Evolutionary conservation across 2,888 invertebrate species (phyloP), one percentile per base, ranked within the genome.

Genomic region (Mechanitis mazaeus): DNA sequence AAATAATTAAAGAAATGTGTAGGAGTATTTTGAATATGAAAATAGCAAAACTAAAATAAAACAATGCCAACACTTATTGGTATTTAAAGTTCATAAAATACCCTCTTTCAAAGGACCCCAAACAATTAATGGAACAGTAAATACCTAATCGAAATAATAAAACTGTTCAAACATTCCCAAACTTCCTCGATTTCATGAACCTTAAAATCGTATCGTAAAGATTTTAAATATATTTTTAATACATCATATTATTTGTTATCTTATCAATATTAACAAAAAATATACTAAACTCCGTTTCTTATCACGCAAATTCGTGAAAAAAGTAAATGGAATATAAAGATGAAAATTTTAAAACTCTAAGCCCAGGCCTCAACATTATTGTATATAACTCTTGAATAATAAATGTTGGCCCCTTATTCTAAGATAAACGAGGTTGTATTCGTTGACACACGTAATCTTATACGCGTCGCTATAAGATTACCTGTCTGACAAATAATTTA

Each of bases 371-470:
- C 31, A 31, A 31, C 9, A 3, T 63, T 55, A 47, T 50, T 47
- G 47, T 59, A 46, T 33, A 31, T 61, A 38, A 7, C 46, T 11
- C 33, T 47, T 45, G 47, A 46, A 57, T 61, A 42, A 64, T 64
- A 57, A 57, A 61, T 59, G 54, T 59, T 38, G 45, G 56, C 55
- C 56, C 65, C 68, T 83, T 82, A 79, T 79, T 78, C 75, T 74
- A 75, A 81, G 81, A 85, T 82, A 83, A 84, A 82, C 80, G 83
- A 72, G 71, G 64, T 73, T 72, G 74, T 79, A 74, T 75, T 75
- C 76, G 81, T 72, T 84, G 85, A 84, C 85, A 83, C 75, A 71
- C 76, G 78, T 86, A 85, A 85, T 85, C 85, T 84, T 76, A 79
- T 72, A 79, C 79, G 79, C 76, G 78, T 80, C 81, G 79, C 80